Conservation (phyloP, 2,797 vertebrate genomes). For the Eulemur mongoz region DNA sequence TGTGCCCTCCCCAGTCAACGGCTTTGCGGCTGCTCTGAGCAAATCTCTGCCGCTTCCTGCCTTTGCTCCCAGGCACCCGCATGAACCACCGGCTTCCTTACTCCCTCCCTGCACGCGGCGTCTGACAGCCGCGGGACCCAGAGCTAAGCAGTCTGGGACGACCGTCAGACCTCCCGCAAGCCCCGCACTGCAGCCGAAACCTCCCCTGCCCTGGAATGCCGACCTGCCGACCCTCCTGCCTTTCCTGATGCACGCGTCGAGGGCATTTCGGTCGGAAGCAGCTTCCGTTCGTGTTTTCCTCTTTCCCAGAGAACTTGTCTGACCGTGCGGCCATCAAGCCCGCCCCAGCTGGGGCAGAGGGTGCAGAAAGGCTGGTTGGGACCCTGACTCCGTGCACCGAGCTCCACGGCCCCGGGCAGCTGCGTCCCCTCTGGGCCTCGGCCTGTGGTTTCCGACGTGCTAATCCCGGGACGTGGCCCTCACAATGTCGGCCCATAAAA, state of each 20-base stretch:
- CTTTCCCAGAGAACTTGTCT: neutral
- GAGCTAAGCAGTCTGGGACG: neutral
- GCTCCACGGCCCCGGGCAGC: rapidly evolving
- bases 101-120: neutral
- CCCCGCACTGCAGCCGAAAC: neutral
- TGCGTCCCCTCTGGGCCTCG: neutral
- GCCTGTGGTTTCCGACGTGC: rapidly evolving
- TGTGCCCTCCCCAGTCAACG: rapidly evolving
- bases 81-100: neutral
- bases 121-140: constrained; percentile 1
- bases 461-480: neutral
- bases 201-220: rapidly evolving
- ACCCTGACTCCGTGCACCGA: rapidly evolving
- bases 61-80: neutral
- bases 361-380: neutral
- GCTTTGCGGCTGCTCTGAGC: rapidly evolving
- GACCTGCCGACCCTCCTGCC: neutral
- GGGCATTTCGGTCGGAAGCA: neutral
- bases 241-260: rapidly evolving
- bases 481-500: rapidly evolving
- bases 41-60: neutral
- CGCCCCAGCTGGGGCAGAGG: neutral
- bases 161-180: neutral
- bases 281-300: neutral
- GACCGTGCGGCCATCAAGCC: rapidly evolving